A percentile compares a stretch with the other conserved stretches of the same genome.
Evolutionary conservation across 2,797 vertebrate species (phyloP).

Genomic region (Valencia hispanica): DNA sequence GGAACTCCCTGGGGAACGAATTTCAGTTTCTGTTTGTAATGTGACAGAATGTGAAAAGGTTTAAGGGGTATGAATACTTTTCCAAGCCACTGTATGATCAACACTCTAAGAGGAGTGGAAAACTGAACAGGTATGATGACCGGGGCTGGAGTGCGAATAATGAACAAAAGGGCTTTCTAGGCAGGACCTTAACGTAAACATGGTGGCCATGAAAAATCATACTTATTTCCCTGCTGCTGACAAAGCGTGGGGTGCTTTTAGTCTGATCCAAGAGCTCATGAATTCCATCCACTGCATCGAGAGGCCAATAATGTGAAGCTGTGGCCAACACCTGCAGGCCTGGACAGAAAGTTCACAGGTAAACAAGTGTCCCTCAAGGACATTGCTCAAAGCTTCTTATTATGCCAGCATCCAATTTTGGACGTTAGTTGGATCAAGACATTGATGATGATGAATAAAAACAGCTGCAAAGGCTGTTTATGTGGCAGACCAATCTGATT

Average conservation of each 20-base stretch:
- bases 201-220: slow-evolving; percentile 60
- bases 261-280: slow-evolving; percentile 86
- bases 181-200: slow-evolving; percentile 23
- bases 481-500: slow-evolving; percentile 18
- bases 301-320: slow-evolving; percentile 95
- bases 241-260: slow-evolving; percentile 86
- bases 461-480: slow-evolving; percentile 39
- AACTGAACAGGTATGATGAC: slow-evolving; percentile 38
- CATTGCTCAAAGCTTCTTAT: slow-evolving; percentile 27
- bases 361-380: slow-evolving; percentile 48
- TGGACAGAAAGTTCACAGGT: slow-evolving; percentile 71
- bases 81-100: not conserved
- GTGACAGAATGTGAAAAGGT: not conserved
- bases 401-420: slow-evolving; percentile 25
- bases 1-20: not conserved
- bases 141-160: slow-evolving; percentile 38
- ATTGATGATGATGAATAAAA: slow-evolving; percentile 36
- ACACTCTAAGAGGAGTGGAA: slow-evolving; percentile 44
- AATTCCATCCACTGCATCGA: slow-evolving; percentile 92
- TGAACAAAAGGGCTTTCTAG: slow-evolving; percentile 50
- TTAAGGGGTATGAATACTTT: not conserved
- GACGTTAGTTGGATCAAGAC: slow-evolving; percentile 37
- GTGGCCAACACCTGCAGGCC: slow-evolving; percentile 90
- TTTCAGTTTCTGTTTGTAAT: not conserved
- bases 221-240: slow-evolving; percentile 80